Evolutionary conservation across 2,888 invertebrate species (phyloP).

Genomic region (Drosophila paracracens): DNA sequence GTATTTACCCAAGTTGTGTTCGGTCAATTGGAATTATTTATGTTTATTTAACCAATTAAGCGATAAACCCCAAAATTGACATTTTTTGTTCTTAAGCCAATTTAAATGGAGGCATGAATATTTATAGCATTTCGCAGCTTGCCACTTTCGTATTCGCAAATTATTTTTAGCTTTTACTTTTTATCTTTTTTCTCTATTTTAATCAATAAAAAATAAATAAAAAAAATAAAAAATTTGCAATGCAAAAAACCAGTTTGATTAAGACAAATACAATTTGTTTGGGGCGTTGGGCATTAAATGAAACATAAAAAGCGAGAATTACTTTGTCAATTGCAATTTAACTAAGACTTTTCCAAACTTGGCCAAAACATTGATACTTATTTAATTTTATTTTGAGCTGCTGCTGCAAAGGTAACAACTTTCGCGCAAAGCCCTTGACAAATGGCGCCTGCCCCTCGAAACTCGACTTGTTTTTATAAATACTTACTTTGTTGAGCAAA

Average conservation of each 20-base stretch:
- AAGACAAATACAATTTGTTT: not conserved
- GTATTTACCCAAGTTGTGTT: not conserved
- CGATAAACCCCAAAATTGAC: not conserved
- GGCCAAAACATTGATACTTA: conserved; percentile 73
- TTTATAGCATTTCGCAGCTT: not conserved
- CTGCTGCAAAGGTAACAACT: conserved; percentile 42
- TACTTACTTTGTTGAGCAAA: conserved; percentile 3
- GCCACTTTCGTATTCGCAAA: not conserved
- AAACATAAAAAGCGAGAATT: not conserved
- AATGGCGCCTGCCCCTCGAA: conserved; percentile 9
- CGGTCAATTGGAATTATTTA: not conserved
- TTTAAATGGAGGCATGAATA: not conserved
- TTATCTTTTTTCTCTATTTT: not conserved
- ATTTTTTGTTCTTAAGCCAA: not conserved
- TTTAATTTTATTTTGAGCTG: conserved; percentile 44
- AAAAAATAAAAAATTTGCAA: not conserved
- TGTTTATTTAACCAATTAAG: not conserved
- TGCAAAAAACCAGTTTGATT: not conserved
- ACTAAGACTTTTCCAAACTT: conserved; percentile 15
- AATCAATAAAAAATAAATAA: too few relatives aligned
- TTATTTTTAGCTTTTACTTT: not conserved
- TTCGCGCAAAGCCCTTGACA: conserved; percentile 50
- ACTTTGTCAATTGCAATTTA: conserved; percentile 29
- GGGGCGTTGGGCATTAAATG: not conserved
- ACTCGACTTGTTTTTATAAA: conserved; percentile 6